Percentiles rank a stretch among this genome's conserved stretches.
Evolutionary conservation across 1,140 invertebrate genomes (phyloP).

Genomic region (Leptinotarsa texana): DNA sequence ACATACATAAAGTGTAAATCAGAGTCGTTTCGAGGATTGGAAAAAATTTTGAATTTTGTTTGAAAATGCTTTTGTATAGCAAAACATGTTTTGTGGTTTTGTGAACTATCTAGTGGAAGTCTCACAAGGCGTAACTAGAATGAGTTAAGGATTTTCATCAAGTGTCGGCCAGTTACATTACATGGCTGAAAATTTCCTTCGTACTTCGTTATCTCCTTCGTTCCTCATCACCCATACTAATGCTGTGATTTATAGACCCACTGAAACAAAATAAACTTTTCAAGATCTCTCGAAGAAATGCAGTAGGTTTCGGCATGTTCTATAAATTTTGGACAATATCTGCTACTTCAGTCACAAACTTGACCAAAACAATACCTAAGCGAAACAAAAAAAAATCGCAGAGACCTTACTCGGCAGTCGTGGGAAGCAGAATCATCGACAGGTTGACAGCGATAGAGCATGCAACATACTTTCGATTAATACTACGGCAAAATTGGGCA

Average conservation of each 20-base stretch:
- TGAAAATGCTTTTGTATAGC: no score
- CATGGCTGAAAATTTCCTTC: not conserved
- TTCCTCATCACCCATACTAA: conserved; percentile 17
- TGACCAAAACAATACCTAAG: conserved; percentile 3
- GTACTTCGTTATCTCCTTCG: not conserved
- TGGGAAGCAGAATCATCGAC: conserved; percentile 13
- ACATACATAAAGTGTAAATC: no score
- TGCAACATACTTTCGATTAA: not conserved
- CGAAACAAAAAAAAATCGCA: not conserved
- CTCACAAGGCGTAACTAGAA: no score
- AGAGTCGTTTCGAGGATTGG: no score
- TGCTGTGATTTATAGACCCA: conserved; percentile 16
- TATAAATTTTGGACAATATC: conserved; percentile 6
- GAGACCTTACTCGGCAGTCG: not conserved
- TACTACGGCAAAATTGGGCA: not conserved
- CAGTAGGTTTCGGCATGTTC: not conserved
- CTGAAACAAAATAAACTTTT: conserved; percentile 15
- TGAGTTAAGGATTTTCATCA: no score
- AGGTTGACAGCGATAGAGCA: not conserved
- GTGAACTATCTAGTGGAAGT: no score
- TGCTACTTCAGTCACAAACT: conserved; percentile 5
- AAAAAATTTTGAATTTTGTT: no score
- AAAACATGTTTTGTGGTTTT: no score
- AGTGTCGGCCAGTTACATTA: no score
- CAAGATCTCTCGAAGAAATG: conserved; percentile 3